These are phyloP conservation scores for Yponomeuta evonymella DNA, from an alignment of 2,888 invertebrate genomes.

Conservation along the genomic window DNA sequence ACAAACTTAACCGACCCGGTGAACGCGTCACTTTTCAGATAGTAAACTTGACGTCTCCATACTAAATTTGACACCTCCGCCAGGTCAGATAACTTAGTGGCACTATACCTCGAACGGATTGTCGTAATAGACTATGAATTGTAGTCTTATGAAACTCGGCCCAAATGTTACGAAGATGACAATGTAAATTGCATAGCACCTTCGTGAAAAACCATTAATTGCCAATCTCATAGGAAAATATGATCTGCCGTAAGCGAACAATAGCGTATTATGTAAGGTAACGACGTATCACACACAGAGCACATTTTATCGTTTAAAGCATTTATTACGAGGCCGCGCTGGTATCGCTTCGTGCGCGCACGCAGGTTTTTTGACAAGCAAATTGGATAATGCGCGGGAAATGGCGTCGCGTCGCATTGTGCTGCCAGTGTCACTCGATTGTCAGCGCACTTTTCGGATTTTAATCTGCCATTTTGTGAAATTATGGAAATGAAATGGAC, in stretches of 20 bases:
- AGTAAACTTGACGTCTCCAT: too few relatives aligned
- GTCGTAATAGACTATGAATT: too few relatives aligned
- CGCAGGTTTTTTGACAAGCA: constrained; percentile 64
- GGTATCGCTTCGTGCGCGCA: constrained; percentile 33
- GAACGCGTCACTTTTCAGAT: too few relatives aligned
- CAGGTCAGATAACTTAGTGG: too few relatives aligned
- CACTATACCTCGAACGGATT: too few relatives aligned
- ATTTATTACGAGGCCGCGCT: constrained; percentile 19
- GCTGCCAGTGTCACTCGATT: constrained; percentile 53
- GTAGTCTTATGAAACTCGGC: too few relatives aligned
- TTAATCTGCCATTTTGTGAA: constrained; percentile 68
- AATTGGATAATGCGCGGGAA: constrained; percentile 69
- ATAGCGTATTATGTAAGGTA: background rate
- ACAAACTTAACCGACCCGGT: too few relatives aligned
- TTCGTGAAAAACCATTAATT: background rate
- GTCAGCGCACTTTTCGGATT: constrained; percentile 65
- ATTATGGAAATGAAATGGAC: constrained; percentile 71
- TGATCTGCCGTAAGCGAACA: constrained; percentile 4
- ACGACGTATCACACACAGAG: constrained; percentile 1
- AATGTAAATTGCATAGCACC: background rate
- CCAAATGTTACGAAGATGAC: background rate
- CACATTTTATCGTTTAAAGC: constrained; percentile 15
- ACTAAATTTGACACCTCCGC: too few relatives aligned
- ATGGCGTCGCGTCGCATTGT: constrained; percentile 52
- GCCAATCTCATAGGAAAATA: constrained; percentile 2